Evolutionary conservation across 2,113 vertebrate genomes (phyloP), one percentile per base, ranked within the genome.

Genomic region (Dinomys branickii): DNA sequence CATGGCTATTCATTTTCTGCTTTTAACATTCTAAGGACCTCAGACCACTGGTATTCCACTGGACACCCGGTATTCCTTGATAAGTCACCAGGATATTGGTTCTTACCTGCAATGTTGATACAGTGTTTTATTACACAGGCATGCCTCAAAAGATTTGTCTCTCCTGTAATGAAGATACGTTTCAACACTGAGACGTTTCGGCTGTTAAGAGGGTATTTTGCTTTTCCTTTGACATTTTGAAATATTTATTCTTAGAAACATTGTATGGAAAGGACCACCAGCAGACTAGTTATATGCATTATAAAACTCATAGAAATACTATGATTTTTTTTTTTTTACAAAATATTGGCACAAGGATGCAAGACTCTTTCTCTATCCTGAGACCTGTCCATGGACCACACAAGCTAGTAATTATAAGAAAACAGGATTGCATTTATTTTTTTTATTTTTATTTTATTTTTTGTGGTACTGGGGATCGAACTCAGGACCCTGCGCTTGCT

Each of bases 1-100:
- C 93, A 87, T 77, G 56, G 96, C 92, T 95, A 97, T 98, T 98
- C 97, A 97, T 95, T 98, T 98, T 97, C 98, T 97, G 97, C 98
- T 98, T 98, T 98, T 95, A 98, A 98, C 98, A 96, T 73, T 84
- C 94, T 93, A 67, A 92, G 67, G 50, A 78, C 63, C 95, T 59
- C 59, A 96, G 97, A 96, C 81, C 82, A 88, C 94, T 97, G 97
- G 90, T 94, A 95, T 95, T 96, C 89, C 88, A 84, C 24, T 84
- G 97, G 97, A 88, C 56, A 95, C 93, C 59, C 5, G 0, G 77
- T 96, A 78, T 91, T 92, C 95, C 97, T 98, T 87, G 95, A 63
- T 97, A 95, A 96, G 86, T 85, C 95, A 61, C 95, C 78, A 96
- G 87, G 97, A 97, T 95, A 93, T 94, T 24, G 94, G 41, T 77